Evolutionary conservation across 2,113 vertebrate genomes (phyloP), one percentile per base, ranked within the genome.

Genomic region (Solenodon paradoxus): DNA sequence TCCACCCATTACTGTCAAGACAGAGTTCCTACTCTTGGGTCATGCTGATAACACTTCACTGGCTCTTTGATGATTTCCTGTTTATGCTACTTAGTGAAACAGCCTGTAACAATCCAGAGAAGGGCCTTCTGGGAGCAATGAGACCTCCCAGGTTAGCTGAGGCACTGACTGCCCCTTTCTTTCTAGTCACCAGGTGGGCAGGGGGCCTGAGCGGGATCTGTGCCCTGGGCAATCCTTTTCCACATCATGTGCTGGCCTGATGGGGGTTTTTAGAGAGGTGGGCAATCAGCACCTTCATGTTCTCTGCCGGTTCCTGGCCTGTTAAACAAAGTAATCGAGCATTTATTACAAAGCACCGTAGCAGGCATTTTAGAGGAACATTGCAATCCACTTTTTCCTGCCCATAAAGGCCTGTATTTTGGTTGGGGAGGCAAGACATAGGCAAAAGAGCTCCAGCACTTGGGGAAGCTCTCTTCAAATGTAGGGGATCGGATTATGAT

Each of bases 1-100:
- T 78, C 55, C 5, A n/a, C 64, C 55, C 61, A 12, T 87, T 42
- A 68, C 61, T 90, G 91, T 82, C 79, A 92, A 96, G 69, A 40
- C 16, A 35, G 49, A 85, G 68, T 72, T 84, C 83, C 49, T 74
- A 91, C 78, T 86, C 81, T 93, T 91, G 86, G 85, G 87, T 64
- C 55, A 20, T 20, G 47, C 10, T 32, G 47, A 59, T 77, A 10
- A 32, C 64, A 35, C 22, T 30, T 30, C 22, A 49, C 81, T 64
- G 81, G 42, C 63, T 79, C 57, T 85, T 80, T 45, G n/a, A 72
- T 92, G 88, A 77, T 68, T 75, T 72, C 45, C 22, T 35, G 17
- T 72, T 40, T 68, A 49, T 13, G 79, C 63, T 5, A 28, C 7
- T 87, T 83, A 38, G 32, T 78, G 1, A 32, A 59, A 69, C 24